Evolutionary conservation across 2,888 invertebrate species (phyloP).

Genomic region (Coleophora deauratella): DNA sequence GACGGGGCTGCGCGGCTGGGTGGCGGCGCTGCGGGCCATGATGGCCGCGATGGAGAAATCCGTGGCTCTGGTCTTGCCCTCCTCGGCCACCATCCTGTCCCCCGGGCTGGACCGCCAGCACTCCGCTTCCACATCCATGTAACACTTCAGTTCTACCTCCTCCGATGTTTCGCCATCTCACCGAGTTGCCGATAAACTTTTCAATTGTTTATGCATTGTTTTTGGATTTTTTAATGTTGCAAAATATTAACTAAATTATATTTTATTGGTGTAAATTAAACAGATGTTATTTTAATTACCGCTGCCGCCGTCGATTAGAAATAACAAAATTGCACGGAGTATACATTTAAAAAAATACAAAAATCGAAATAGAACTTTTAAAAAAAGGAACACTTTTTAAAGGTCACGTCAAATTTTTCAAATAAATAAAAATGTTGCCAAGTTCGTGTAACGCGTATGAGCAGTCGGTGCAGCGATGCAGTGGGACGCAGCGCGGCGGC

Average conservation of each 20-base stretch:
- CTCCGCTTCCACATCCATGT: conserved; percentile 68
- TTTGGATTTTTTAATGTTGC: conserved; percentile 2
- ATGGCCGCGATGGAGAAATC: conserved; percentile 98
- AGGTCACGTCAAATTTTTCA: too few relatives aligned
- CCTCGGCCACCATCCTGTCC: conserved; percentile 67
- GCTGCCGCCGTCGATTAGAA: too few relatives aligned
- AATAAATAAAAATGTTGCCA: too few relatives aligned
- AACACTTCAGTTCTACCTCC: conserved; percentile 37
- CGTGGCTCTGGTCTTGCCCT: conserved; percentile 79
- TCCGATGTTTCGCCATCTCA: conserved; percentile 37
- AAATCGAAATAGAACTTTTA: too few relatives aligned
- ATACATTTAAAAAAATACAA: too few relatives aligned
- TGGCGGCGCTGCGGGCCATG: conserved; percentile 81
- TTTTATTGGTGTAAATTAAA: too few relatives aligned
- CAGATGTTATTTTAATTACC: too few relatives aligned
- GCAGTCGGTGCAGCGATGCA: too few relatives aligned
- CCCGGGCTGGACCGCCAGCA: conserved; percentile 41
- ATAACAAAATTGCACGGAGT: too few relatives aligned
- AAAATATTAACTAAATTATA: too few relatives aligned
- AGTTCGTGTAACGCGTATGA: too few relatives aligned
- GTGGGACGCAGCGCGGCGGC: conserved; percentile 34
- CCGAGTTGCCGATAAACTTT: conserved; percentile 48
- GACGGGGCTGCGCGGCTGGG: conserved; percentile 60
- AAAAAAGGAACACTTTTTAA: too few relatives aligned
- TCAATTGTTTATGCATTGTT: conserved; percentile 17